phyloP scores from a whole-genome alignment of 2,888 invertebrate genomes.

The Oxyteleia sp. region DNA sequence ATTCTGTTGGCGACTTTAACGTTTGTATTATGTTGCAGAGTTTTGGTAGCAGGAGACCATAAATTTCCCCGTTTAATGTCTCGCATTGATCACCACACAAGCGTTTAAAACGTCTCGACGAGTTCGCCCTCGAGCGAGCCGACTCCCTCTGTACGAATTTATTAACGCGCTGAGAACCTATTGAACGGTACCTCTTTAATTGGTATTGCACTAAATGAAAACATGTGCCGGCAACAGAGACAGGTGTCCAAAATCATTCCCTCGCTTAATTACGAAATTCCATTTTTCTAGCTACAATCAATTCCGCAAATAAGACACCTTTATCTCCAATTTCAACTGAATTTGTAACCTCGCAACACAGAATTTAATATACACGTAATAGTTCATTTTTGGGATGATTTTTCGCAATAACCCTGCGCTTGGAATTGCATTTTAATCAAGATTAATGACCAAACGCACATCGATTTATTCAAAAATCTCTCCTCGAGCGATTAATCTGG shows the following conservation, averaged over 20 bases:
- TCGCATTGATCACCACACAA: conserved; percentile 67
- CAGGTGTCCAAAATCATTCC: conserved; percentile 22
- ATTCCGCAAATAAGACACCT: conserved; percentile 7
- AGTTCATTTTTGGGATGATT: conserved; percentile 5
- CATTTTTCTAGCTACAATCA: conserved; percentile 2
- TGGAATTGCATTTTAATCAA: conserved; percentile 53
- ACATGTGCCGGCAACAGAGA: neutral
- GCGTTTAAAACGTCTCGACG: conserved; percentile 67
- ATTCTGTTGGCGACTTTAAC: conserved; percentile 62
- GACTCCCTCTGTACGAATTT: conserved; percentile 53
- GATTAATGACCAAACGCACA: conserved; percentile 38
- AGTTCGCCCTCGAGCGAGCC: conserved; percentile 62
- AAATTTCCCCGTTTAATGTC: conserved; percentile 72
- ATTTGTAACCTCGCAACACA: conserved; percentile 9
- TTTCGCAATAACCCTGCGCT: conserved; percentile 19
- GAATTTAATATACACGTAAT: conserved; percentile 42
- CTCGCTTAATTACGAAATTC: neutral
- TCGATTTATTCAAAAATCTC: conserved; percentile 1
- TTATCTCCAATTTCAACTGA: conserved; percentile 15
- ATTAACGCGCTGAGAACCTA: conserved; percentile 61
- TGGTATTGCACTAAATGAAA: conserved; percentile 17
- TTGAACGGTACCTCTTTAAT: conserved; percentile 63
- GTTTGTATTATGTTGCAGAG: conserved; percentile 61
- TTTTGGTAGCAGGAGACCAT: conserved; percentile 47
- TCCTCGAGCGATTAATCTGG: conserved; percentile 10